Evolutionary conservation across 2,888 invertebrate species (phyloP).

Genomic region (Rotaria macrura): DNA sequence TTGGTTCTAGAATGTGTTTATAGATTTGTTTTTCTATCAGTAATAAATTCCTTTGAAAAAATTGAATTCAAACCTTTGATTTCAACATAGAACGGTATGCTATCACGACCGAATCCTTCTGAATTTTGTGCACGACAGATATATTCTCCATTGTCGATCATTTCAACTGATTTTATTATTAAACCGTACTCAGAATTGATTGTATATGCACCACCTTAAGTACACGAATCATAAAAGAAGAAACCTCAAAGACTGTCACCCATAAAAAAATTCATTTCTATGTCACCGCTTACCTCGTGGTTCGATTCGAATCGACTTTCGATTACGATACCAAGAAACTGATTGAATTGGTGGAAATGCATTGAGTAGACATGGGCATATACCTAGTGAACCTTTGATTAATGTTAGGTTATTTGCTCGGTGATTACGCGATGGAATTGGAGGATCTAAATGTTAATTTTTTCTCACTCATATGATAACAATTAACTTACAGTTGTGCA

Average conservation of each 20-base stretch:
- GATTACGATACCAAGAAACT: background rate
- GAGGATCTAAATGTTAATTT: background rate
- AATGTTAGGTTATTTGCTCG: background rate
- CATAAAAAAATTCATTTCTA: too few species aligned
- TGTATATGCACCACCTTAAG: background rate
- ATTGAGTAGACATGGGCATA: background rate
- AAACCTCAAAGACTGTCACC: background rate
- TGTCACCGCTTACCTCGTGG: background rate
- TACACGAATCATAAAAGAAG: background rate
- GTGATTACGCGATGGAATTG: background rate
- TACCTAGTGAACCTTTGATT: background rate
- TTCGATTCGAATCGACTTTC: background rate
- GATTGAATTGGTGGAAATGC: background rate
- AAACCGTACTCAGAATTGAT: background rate
- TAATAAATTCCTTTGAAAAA: too few species aligned
- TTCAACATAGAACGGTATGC: background rate
- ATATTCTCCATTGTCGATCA: background rate
- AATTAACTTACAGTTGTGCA: too few species aligned
- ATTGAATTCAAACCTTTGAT: background rate
- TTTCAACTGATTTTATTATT: background rate
- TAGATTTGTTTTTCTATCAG: too few species aligned
- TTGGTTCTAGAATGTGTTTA: background rate
- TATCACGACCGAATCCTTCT: background rate
- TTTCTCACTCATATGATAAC: background rate
- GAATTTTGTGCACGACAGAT: conserved; percentile 16